Evolutionary conservation across 2,888 invertebrate species (phyloP), one percentile per base, ranked within the genome.

Genomic region (Laothoe populi): DNA sequence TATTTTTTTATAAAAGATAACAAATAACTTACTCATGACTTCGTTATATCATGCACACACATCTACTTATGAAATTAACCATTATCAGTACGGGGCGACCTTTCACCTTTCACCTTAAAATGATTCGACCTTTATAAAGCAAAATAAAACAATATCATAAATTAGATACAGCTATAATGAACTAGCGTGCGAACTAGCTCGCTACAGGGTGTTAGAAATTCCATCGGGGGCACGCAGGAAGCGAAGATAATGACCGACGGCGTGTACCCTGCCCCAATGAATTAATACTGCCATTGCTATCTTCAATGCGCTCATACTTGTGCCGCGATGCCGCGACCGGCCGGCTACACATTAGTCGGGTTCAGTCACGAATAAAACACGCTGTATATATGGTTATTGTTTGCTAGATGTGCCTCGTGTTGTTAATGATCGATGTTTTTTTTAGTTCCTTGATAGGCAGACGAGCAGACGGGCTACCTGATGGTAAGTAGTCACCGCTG

Each of bases 251-350:
- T 81, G 78, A 81, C 79, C 78, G 75, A 73, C 73, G 72, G 69
- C 74, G 66, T 77, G 77, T 78, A 70, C 67, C 69, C 66, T 72
- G 73, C 72, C 70, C 71, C 73, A 86, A 88, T 90, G 90, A 90
- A 90, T 91, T 89, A 89, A 89, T 89, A 86, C 83, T 82, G 84
- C 76, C 81, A 78, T 73, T 81, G 82, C 82, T 88, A 89, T 90
- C 90, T 90, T 84, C 84, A 87, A 86, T 83, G 85, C 83, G 77
- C 82, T 80, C 78, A 80, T 86, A 81, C 74, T 81, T 78, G 76
- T 79, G 31, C 31, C 31, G n/a, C n/a, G 16, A 1, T 38, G 38
- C 38, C 38, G 38, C 10, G 3, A 7, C 26, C 26, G 1, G 77
- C 71, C 67, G 71, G 77, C 67, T 81, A 84, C 83, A 84, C 84